Percentiles rank a stretch among this genome's conserved stretches.
Evolutionary conservation across 2,797 vertebrate species (phyloP).

Genomic region (Coregonus sp.): DNA sequence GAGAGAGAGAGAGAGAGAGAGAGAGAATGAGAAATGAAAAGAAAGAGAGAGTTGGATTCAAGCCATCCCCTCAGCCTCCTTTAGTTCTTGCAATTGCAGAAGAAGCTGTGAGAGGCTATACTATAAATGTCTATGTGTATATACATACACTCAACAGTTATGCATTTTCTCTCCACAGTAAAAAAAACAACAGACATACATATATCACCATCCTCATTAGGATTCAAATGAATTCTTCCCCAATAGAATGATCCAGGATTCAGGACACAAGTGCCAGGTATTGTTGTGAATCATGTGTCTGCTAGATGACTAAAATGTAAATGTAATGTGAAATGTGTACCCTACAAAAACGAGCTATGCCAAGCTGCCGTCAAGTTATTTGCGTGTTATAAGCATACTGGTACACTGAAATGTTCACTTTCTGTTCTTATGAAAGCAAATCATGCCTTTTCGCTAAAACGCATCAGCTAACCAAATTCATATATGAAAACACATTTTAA

Average conservation of each 20-base stretch:
- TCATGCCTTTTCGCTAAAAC: background rate
- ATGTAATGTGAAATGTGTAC: background rate
- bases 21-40: background rate
- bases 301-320: too few relatives aligned
- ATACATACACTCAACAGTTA: background rate
- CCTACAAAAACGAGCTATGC: background rate
- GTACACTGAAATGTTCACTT: background rate
- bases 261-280: background rate
- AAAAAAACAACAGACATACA: background rate
- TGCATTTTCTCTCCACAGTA: background rate
- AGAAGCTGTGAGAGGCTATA: background rate
- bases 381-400: background rate
- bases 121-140: background rate
- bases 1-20: too few relatives aligned
- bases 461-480: background rate
- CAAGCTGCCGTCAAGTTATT: background rate
- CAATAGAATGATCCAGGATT: background rate
- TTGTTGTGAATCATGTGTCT: too few relatives aligned
- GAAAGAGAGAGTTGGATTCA: background rate
- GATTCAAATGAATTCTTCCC: background rate
- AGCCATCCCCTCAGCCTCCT: background rate
- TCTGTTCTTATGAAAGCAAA: background rate
- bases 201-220: background rate
- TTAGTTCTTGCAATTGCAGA: background rate
- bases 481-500: constrained; percentile 40